Percentiles rank a stretch among this genome's conserved stretches.
phyloP scores from a whole-genome alignment of 2,797 vertebrate species.

The Notoglanidium macrostoma region DNA sequence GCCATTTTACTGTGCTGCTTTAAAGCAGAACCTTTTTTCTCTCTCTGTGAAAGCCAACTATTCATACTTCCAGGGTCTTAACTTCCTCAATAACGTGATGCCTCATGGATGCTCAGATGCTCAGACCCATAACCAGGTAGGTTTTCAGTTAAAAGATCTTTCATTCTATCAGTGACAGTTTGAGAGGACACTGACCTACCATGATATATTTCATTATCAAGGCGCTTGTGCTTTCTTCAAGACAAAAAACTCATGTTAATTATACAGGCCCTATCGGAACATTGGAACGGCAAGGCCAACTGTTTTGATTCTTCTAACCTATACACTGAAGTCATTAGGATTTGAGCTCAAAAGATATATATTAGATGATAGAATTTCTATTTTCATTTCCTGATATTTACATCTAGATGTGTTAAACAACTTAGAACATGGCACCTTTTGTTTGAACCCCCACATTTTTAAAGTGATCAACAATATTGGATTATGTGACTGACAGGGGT shows the following conservation, averaged over 20 bases:
- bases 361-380: not conserved
- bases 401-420: not conserved
- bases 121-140: not conserved
- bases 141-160: not conserved
- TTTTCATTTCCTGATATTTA: not conserved
- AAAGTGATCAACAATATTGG: not conserved
- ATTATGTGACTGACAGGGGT: not conserved
- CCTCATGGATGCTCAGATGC: not conserved
- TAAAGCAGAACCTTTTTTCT: not conserved
- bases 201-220: not conserved
- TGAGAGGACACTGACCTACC: not conserved
- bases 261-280: too few species aligned
- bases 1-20: not conserved
- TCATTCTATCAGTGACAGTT: not conserved
- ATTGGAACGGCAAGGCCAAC: too few species aligned
- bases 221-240: not conserved
- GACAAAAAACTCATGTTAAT: not conserved
- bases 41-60: constrained; percentile 8
- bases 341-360: not conserved
- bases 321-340: not conserved
- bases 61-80: not conserved
- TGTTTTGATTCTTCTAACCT: not conserved
- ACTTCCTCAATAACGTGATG: constrained; percentile 8
- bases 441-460: not conserved
- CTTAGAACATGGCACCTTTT: not conserved